These are phyloP conservation scores for Alfaro cultratus DNA, from an alignment of 2,797 vertebrate genomes.

Conservation along the genomic window DNA sequence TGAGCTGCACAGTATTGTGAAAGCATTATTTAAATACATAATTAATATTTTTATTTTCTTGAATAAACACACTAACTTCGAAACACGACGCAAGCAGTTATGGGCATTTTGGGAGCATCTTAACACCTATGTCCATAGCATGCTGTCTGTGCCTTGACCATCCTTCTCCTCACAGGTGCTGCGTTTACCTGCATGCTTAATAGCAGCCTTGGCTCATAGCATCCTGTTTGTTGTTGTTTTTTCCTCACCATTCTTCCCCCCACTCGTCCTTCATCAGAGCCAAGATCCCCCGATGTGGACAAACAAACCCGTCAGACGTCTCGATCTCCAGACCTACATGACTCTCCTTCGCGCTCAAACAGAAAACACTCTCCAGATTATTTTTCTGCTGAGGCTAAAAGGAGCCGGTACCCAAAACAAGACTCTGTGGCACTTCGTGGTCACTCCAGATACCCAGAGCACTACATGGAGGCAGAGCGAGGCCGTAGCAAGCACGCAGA, in stretches of 20 bases:
- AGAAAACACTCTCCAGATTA: slow-evolving; percentile 67
- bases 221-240: slow-evolving; percentile 43
- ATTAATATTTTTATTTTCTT: not conserved
- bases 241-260: slow-evolving; percentile 35
- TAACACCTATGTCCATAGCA: slow-evolving; percentile 3
- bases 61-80: not conserved
- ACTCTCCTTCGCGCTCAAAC: slow-evolving; percentile 34
- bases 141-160: slow-evolving; percentile 20
- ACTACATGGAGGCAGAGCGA: slow-evolving; percentile 43
- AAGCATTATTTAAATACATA: too few species aligned
- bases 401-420: slow-evolving; percentile 78
- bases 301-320: slow-evolving; percentile 48
- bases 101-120: slow-evolving; percentile 23
- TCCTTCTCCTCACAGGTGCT: slow-evolving; percentile 31
- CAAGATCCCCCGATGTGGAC: slow-evolving; percentile 63
- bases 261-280: slow-evolving; percentile 50
- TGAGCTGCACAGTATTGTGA: not conserved
- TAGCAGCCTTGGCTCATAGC: slow-evolving; percentile 68
- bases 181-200: slow-evolving; percentile 48
- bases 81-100: not conserved
- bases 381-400: slow-evolving; percentile 74
- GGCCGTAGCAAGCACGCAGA: slow-evolving; percentile 63
- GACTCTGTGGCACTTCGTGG: slow-evolving; percentile 55
- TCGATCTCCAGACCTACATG: slow-evolving; percentile 31
- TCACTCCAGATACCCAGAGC: slow-evolving; percentile 67